Percentiles rank a stretch among this genome's conserved stretches.
Evolutionary conservation across 1,140 invertebrate genomes (phyloP).

Genomic region (Bradynema listronoti): DNA sequence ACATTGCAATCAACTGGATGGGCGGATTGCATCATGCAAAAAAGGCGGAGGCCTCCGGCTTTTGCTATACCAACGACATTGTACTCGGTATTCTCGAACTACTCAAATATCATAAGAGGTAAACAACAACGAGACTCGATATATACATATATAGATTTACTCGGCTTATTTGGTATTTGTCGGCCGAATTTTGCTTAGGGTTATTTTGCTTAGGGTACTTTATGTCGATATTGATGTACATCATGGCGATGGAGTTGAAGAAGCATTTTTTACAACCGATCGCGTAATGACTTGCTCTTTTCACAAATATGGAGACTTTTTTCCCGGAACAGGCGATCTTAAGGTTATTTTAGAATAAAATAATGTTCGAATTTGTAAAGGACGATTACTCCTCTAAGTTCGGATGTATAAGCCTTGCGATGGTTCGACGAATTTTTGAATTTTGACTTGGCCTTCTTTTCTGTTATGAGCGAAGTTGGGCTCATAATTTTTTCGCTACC

Average conservation of each 20-base stretch:
- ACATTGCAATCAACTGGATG: constrained; percentile 97
- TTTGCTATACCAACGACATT: constrained; percentile 95
- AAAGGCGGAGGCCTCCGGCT: constrained; percentile 86
- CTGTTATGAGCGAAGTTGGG: no score
- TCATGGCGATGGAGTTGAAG: constrained; percentile 84
- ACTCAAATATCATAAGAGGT: constrained; percentile 65
- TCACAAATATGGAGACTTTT: constrained; percentile 87
- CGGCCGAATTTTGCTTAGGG: constrained; percentile 59
- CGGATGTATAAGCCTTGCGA: no score
- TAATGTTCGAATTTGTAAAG: no score
- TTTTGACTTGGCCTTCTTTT: no score
- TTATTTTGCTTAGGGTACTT: constrained; percentile 65
- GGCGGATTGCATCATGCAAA: constrained; percentile 97
- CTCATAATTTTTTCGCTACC: no score
- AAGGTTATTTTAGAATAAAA: no score
- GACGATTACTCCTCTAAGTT: no score
- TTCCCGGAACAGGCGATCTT: constrained; percentile 81
- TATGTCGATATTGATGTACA: constrained; percentile 90
- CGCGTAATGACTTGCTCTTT: constrained; percentile 84
- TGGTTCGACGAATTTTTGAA: no score
- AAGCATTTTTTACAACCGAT: constrained; percentile 85
- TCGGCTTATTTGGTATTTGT: constrained; percentile 26
- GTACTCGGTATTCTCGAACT: constrained; percentile 85
- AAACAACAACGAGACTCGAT: no score
- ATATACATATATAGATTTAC: background rate